Base-by-base conservation (phyloP, 2,797 vertebrate species). In the Chelmon rostratus region DNA sequence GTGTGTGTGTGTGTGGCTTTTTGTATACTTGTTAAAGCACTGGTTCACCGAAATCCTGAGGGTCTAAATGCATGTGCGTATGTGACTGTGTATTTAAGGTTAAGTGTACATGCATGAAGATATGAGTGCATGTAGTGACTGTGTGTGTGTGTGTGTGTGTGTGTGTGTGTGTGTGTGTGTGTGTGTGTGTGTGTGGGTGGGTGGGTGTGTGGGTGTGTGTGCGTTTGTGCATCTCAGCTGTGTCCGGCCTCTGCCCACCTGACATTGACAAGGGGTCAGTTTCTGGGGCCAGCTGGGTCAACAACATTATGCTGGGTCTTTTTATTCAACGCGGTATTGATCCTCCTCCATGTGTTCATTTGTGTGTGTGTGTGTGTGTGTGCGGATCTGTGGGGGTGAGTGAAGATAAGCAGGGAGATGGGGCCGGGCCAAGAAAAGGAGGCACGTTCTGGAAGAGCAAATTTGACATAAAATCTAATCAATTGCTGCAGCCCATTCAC, bases 251-350 rank as follows among this genome's bases (percentile, higher is more conserved):
- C 73, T 56, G 46, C 63, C 40, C 68, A 61, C 59, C 59, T 10
- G 6, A 74, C 77, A 85, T 61, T 82, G 78, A 79, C 80, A 33
- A 1, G 64, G 64, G 90, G 78, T 90, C 83, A 88, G 61, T 76
- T 79, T 78, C 83, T 83, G 38, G 59, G 81, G 70, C 78, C 91
- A 89, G 89, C 87, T 89, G 89, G 91, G 87, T 93, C 89, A 93
- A 89, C 83, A 86, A 49, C 79, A 90, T 90, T 90, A 89, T 85
- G 79, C 82, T 35, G 62, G 57, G 38, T 77, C 69, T 84, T 90
- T 90, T 83, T 74, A 89, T 90, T 89, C 79, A 78, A 69, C n/a
- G 16, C 77, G 57, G 61, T 91, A 94, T 94, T 91, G 92, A 94
- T 94, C 86, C 68, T 74, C 75, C 78, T 73, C 68, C 75, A 50